Evolutionary conservation across 2,113 vertebrate genomes (phyloP).

Genomic region (Egretta garzetta): DNA sequence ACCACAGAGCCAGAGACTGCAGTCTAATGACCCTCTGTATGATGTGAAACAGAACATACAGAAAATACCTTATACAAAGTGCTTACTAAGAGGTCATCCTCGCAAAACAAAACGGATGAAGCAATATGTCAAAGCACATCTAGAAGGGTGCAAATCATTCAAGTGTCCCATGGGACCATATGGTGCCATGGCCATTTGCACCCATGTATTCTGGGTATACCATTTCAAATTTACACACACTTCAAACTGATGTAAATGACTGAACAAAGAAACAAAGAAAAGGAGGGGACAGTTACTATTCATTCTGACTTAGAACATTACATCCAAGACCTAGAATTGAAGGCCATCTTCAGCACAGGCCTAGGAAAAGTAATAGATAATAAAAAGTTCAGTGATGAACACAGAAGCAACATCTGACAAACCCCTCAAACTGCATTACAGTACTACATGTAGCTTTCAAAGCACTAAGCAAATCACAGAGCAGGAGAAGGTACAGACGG

Average conservation of each 20-base stretch:
- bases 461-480: neutral
- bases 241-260: neutral
- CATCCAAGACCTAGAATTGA: neutral
- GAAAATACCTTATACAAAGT: neutral
- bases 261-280: neutral
- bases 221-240: neutral
- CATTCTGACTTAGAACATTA: neutral
- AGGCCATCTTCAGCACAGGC: neutral
- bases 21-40: neutral
- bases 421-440: neutral
- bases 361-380: neutral
- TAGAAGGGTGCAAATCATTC: neutral
- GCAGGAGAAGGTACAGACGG: neutral
- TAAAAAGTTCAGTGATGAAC: neutral
- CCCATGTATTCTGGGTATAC: neutral
- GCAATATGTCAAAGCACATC: neutral
- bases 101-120: neutral
- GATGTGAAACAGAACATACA: neutral
- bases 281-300: neutral
- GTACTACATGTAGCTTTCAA: neutral
- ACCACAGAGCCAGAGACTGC: neutral
- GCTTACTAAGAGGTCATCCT: neutral
- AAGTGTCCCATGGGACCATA: neutral
- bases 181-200: neutral
- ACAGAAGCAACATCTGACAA: neutral